A percentile compares a stretch with the other conserved stretches of the same genome.
phyloP scores from a whole-genome alignment of 2,113 vertebrate species.

The Haliaeetus leucogaster region DNA sequence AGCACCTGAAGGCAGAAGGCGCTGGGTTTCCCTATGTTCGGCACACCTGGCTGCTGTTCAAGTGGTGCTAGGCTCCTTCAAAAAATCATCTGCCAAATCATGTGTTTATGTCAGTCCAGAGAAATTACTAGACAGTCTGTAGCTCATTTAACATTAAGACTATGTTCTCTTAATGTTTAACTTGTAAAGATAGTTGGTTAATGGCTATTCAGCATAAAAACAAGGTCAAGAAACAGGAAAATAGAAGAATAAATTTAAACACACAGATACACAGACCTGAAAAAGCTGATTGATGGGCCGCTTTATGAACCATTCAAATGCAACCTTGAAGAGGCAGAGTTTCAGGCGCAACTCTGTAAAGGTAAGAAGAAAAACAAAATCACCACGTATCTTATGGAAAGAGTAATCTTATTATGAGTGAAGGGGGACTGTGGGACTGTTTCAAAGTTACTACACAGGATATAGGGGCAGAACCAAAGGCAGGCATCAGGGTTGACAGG shows the following conservation, averaged over 20 bases:
- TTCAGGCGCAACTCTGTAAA: background rate
- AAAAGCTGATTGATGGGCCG: background rate
- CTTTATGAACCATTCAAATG: background rate
- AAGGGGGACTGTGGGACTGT: background rate
- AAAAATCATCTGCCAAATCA: background rate
- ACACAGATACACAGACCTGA: background rate
- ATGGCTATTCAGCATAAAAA: background rate
- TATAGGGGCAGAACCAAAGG: background rate
- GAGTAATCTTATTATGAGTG: background rate
- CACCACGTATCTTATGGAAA: background rate
- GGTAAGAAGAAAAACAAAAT: background rate
- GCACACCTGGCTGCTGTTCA: background rate
- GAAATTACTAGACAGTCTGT: background rate
- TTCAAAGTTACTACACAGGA: background rate
- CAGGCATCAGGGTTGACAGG: background rate
- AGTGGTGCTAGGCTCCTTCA: background rate
- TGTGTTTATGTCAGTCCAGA: rapidly evolving
- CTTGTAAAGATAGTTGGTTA: background rate
- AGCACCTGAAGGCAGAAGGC: background rate
- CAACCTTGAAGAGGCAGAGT: background rate
- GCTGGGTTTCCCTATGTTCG: background rate
- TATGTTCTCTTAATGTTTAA: background rate
- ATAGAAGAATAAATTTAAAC: background rate
- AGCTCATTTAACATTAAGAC: background rate
- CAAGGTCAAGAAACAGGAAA: background rate